Evolutionary conservation across 2,888 invertebrate genomes (phyloP).

Genomic region (Epistrophe grossulariae): DNA sequence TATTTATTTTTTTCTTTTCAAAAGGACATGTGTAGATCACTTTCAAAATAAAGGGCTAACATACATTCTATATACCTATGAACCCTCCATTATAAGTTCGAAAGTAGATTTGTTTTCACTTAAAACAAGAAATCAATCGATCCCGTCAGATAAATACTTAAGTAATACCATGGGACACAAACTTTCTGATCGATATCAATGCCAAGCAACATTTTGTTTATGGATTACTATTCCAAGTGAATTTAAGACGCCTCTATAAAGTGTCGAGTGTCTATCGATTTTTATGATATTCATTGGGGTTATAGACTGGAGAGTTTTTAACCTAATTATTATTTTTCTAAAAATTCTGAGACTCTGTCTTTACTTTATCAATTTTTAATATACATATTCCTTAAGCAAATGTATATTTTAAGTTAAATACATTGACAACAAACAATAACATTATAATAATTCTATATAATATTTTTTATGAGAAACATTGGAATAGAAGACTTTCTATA

Average conservation of each 20-base stretch:
- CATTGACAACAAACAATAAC: slow-evolving; percentile 48
- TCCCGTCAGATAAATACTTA: neutral
- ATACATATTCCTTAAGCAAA: slow-evolving; percentile 13
- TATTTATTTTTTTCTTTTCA: neutral
- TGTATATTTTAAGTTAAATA: slow-evolving; percentile 1
- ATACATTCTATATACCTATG: neutral
- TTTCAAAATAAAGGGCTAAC: neutral
- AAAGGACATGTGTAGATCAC: neutral
- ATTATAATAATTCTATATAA: slow-evolving; percentile 3
- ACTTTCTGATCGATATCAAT: neutral
- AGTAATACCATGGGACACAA: neutral
- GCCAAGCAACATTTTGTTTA: neutral
- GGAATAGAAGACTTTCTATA: slow-evolving; percentile 55
- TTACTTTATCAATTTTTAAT: slow-evolving; percentile 2
- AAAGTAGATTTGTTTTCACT: neutral
- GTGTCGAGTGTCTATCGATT: neutral
- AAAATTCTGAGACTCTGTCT: slow-evolving; percentile 11
- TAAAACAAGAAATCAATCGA: neutral
- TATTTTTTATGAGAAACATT: slow-evolving; percentile 43
- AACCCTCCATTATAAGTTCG: neutral
- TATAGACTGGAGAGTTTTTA: neutral
- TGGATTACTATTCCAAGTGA: neutral
- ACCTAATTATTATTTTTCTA: neutral
- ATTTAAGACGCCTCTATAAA: neutral
- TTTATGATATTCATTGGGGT: neutral